Evolutionary conservation across 1,140 invertebrate species (phyloP), one percentile per base, ranked within the genome.

Genomic region (Scaptomyza montana): DNA sequence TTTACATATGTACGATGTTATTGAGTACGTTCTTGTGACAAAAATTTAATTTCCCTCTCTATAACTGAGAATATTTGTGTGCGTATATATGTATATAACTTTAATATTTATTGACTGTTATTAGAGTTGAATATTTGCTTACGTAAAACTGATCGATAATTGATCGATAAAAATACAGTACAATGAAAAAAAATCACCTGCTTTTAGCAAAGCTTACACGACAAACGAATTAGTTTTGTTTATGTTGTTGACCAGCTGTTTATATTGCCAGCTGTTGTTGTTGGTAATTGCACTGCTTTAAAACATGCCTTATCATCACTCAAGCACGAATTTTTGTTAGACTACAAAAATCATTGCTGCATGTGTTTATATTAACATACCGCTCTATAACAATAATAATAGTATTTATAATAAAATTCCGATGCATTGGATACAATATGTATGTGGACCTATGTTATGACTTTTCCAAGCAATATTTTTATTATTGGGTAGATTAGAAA

Each of bases 161-260:
- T 19, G 41, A 33, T 53, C 43, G 43, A 33, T 59, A 47, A 28
- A 1, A 3, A 53, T 12, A 13, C 36, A 45, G 8, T 45, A 60
- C 16, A 47, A 47, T 33, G 30, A 39, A 28, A 28, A 36, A 55
- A 53, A 68, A 19, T 1, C 12, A 50, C 5, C 63, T 70, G 59
- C 36, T 21, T 39, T 63, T 43, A 25, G 6, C 13, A 59, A 66
- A 53, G 39, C 39, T 66, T 25, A 28, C 36, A 50, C 12, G 56
- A 28, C 9, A 51, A 10, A 49, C 39, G 25, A 71, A 65, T 65
- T 50, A 36, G 13, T 49, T 51, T 54, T 41, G 19, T 66, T 66
- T 53, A 39, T 41, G 19, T 25, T 25, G 10, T 53, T 71, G 19
- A 53, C 7, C 62, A 72, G 63, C 47, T 72, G 63, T 72, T 72